phyloP scores from a whole-genome alignment of 2,113 vertebrate species.

The Atherinomorus stipes region DNA sequence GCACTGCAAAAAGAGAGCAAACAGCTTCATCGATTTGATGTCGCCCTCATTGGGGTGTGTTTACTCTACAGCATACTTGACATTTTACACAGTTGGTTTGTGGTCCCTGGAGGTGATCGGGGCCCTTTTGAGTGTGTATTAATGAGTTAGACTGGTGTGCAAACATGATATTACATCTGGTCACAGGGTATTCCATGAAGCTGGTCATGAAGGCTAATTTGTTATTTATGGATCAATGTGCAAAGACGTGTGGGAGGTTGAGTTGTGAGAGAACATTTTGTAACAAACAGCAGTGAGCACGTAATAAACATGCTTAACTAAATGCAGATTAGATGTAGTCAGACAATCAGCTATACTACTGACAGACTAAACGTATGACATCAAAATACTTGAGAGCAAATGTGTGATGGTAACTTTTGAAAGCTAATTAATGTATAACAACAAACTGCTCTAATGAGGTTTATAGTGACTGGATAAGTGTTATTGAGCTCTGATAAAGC shows the following conservation, averaged over 20 bases:
- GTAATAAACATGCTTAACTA: not conserved
- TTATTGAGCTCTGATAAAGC: constrained; percentile 49
- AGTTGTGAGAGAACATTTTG: not conserved
- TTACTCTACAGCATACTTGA: constrained; percentile 57
- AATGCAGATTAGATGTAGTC: not conserved
- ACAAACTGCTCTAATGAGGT: constrained; percentile 33
- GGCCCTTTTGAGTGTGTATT: constrained; percentile 27
- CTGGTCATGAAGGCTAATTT: constrained; percentile 3
- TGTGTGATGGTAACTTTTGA: not conserved
- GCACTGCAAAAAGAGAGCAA: constrained; percentile 35
- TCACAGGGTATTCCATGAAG: not conserved
- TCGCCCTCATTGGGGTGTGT: constrained; percentile 56
- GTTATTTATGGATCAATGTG: constrained; percentile 21
- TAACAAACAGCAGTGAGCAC: not conserved
- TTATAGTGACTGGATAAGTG: constrained; percentile 42
- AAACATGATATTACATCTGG: constrained; percentile 1
- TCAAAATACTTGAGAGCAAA: constrained; percentile 6
- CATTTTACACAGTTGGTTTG: constrained; percentile 59
- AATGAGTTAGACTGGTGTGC: constrained; percentile 31
- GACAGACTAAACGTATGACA: not conserved
- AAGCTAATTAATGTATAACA: constrained; percentile 2
- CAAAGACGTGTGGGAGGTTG: not conserved
- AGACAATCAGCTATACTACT: not conserved
- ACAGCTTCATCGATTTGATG: constrained; percentile 61
- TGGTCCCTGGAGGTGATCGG: constrained; percentile 26